Evolutionary conservation across 2,888 invertebrate genomes (phyloP), one percentile per base, ranked within the genome.

Genomic region (Drosophila yooni): DNA sequence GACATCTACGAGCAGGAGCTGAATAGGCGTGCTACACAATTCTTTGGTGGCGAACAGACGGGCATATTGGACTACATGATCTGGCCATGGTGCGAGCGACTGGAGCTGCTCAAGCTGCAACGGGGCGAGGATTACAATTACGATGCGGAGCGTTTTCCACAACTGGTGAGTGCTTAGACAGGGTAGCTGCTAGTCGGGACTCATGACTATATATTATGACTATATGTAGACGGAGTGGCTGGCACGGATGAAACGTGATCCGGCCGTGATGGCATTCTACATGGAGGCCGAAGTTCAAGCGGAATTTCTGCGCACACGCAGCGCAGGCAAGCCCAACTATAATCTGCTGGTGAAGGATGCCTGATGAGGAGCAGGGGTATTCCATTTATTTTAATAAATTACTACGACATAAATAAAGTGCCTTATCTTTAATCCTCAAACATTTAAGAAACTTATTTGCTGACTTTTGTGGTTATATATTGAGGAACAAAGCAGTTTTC

Each of bases 11-110:
- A 97, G 89, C 94, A 94, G 40, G 96, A 96, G 90, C 91, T 97
- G 3, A 92, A 92, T 36, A 92, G 92, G 15, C 94, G 97, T 58
- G 95, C 94, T 36, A 95, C 95, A 0, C 94, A 94, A 43, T 97
- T 94, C 92, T 95, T 96, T 83, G 94, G 95, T 70, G 96, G 97
- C 1, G 94, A 94, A 66, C 94, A 94, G 72, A 96, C 97, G 3
- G 97, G 97, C 62, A 95, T 97, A 94, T 92, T 97, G 60, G 97
- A 97, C 91, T 96, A 96, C 81, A 96, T 97, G 94, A 95, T 97
- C 78, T 97, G 97, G 97, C 97, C 97, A 4, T 97, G 97, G 96
- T 95, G 96, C 89, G 97, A 97, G 91, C 91, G 93, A 38, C 83
- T 92, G 10, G 93, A 92, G 63, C 90, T 96, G 59, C 94, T 97